Conservation (phyloP, 30 jellyfish, hydroid and myxozoan genomes). For the Clytia hemisphaerica region DNA sequence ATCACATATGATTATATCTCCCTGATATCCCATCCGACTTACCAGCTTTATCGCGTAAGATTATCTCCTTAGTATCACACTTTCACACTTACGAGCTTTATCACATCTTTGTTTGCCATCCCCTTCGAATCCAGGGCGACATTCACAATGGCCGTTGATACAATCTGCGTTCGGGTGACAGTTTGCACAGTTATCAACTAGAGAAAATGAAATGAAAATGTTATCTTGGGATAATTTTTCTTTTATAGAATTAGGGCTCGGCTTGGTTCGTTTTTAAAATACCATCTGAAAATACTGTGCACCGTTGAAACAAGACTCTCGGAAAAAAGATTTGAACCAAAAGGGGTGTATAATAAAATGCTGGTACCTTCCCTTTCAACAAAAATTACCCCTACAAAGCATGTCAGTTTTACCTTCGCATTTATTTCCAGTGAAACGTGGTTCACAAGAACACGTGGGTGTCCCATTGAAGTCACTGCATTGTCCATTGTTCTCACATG, state of each 20-base stretch:
- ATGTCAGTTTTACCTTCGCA: constrained; percentile 94
- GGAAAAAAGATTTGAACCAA: too few species aligned
- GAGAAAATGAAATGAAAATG: background rate
- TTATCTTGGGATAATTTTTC: background rate
- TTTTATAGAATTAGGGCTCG: too few species aligned
- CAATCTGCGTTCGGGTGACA: constrained; percentile 90
- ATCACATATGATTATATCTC: too few species aligned
- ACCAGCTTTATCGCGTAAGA: too few species aligned
- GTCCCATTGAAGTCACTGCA: constrained; percentile 87
- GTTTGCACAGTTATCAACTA: constrained; percentile 79
- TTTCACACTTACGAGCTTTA: constrained; percentile 35
- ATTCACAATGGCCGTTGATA: constrained; percentile 77
- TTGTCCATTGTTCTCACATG: constrained; percentile 85
- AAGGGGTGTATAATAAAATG: too few species aligned
- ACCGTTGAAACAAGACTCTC: too few species aligned
- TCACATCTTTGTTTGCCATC: constrained; percentile 58
- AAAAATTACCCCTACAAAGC: too few species aligned
- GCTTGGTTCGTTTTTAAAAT: too few species aligned
- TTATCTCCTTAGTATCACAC: too few species aligned
- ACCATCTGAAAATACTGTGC: too few species aligned
- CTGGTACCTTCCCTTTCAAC: too few species aligned
- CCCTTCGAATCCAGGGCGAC: constrained; percentile 88
- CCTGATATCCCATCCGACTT: too few species aligned
- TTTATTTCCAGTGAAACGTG: constrained; percentile 80
- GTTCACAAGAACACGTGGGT: constrained; percentile 92